Evolutionary conservation across 2,888 invertebrate genomes (phyloP).

Genomic region (Scrobipalpa atriplicella): DNA sequence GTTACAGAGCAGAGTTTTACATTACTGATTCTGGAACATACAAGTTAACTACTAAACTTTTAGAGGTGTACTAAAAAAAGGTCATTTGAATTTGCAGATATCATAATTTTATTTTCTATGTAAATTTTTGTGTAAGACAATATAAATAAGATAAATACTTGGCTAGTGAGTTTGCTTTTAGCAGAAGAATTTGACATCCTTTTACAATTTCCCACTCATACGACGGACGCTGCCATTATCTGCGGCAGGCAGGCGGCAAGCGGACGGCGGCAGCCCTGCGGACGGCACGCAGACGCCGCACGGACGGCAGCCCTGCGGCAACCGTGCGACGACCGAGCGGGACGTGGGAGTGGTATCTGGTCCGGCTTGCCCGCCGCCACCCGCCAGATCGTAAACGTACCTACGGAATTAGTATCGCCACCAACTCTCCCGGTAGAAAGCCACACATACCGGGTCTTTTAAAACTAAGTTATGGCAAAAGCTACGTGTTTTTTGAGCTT

Average conservation of each 20-base stretch:
- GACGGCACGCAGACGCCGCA: too few relatives aligned
- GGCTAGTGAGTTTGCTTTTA: not conserved
- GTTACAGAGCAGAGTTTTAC: too few relatives aligned
- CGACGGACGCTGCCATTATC: slow-evolving; percentile 2
- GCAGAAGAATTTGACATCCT: not conserved
- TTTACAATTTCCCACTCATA: not conserved
- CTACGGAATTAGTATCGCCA: slow-evolving; percentile 64
- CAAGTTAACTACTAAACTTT: too few relatives aligned
- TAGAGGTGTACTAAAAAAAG: too few relatives aligned
- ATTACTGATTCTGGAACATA: too few relatives aligned
- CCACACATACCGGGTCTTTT: not conserved
- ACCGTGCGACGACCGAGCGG: slow-evolving; percentile 28
- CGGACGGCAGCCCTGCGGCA: not conserved
- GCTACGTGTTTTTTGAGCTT: not conserved
- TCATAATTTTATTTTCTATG: too few relatives aligned
- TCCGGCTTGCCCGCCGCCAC: slow-evolving; percentile 39
- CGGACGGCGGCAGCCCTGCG: too few relatives aligned
- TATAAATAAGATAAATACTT: too few relatives aligned
- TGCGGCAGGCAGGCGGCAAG: not conserved
- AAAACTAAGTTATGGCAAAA: not conserved
- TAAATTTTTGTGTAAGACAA: too few relatives aligned
- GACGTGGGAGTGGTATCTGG: slow-evolving; percentile 77
- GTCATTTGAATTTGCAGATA: too few relatives aligned
- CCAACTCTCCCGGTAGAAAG: slow-evolving; percentile 39
- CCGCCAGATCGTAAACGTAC: slow-evolving; percentile 68